Conservation (phyloP, 2,113 vertebrate species). For the Corythaixoides concolor region DNA sequence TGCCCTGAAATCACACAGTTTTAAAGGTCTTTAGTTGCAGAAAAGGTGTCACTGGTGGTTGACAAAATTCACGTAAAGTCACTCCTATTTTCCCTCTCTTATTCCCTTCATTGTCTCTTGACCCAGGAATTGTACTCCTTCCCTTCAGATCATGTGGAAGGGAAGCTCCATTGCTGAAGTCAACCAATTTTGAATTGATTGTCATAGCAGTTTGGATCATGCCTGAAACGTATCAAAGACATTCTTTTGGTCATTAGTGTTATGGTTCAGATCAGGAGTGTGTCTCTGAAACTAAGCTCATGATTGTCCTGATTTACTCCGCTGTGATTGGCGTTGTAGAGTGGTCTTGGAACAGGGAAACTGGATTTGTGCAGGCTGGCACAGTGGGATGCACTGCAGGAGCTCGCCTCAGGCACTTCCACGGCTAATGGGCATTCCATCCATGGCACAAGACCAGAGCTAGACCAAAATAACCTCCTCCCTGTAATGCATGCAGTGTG, state of each 20-base stretch:
- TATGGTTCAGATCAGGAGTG: neutral
- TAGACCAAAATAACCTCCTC: neutral
- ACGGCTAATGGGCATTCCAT: neutral
- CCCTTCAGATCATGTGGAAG: neutral
- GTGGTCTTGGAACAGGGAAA: neutral
- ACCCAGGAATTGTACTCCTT: neutral
- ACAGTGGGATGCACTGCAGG: neutral
- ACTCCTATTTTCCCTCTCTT: neutral
- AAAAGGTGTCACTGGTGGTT: neutral
- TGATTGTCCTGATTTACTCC: neutral
- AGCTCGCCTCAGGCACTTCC: neutral
- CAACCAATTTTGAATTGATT: neutral
- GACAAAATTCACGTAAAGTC: neutral
- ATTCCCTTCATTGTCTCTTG: neutral
- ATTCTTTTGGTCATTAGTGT: neutral
- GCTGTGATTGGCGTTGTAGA: neutral
- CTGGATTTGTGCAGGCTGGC: neutral
- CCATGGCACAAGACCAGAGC: neutral
- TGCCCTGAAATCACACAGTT: neutral
- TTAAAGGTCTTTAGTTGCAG: neutral
- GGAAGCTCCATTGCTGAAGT: neutral
- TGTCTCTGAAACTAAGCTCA: neutral
- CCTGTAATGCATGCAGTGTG: accelerated
- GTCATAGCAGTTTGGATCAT: neutral
- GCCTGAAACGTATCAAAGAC: neutral